phyloP scores from a whole-genome alignment of 2,797 vertebrate species.

The Sphenopsis melanotis region DNA sequence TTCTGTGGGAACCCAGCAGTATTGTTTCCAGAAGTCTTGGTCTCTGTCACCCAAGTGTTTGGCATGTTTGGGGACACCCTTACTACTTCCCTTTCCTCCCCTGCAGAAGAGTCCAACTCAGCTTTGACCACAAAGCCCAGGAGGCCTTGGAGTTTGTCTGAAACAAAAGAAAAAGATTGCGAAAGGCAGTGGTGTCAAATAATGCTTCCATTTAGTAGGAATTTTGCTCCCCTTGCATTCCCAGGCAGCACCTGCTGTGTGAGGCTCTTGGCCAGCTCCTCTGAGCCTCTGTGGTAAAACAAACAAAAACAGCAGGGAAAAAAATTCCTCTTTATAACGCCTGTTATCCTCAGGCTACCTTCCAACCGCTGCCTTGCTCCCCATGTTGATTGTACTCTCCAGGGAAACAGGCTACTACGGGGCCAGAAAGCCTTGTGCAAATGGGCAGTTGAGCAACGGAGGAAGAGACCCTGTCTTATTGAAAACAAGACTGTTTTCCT shows the following conservation, averaged over 20 bases:
- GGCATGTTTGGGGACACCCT: constrained; percentile 53
- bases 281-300: constrained; percentile 72
- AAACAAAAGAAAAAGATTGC: constrained; percentile 72
- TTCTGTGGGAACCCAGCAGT: constrained; percentile 23
- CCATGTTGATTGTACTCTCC: constrained; percentile 26
- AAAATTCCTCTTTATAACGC: constrained; percentile 73
- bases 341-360: constrained; percentile 74
- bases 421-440: constrained; percentile 59
- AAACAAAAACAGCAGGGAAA: constrained; percentile 74
- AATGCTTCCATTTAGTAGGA: constrained; percentile 73
- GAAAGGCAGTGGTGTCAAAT: constrained; percentile 71
- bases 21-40: constrained; percentile 54
- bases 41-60: constrained; percentile 47
- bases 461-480: constrained; percentile 1
- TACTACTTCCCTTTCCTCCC: constrained; percentile 52
- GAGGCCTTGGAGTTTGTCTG: constrained; percentile 61
- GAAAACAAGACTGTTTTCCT: constrained; percentile 48
- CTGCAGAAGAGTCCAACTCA: constrained; percentile 57
- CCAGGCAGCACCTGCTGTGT: constrained; percentile 71
- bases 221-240: constrained; percentile 70
- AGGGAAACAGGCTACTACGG: background rate
- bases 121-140: constrained; percentile 62
- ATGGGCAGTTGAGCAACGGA: constrained; percentile 38
- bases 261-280: constrained; percentile 64
- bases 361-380: constrained; percentile 48